These are phyloP conservation scores for Haliclystus octoradiatus DNA, from an alignment of 30 jellyfish, hydroid and myxozoan species.

Conservation along the genomic window DNA sequence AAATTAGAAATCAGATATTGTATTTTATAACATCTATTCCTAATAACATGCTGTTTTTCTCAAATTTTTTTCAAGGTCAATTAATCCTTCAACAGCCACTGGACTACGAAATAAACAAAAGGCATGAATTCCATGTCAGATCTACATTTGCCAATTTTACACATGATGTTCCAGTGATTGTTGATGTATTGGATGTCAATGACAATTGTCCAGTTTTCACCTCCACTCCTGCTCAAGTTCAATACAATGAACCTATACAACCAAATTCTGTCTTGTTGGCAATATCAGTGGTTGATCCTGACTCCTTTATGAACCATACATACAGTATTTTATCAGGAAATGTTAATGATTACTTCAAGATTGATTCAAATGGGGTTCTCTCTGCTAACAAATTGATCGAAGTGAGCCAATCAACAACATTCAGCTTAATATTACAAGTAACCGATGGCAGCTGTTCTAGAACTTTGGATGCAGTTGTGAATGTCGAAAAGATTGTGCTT, in stretches of 20 bases:
- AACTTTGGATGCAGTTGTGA: constrained; percentile 9
- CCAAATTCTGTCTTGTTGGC: no score
- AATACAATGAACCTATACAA: no score
- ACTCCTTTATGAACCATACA: constrained; percentile 34
- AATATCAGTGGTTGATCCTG: constrained; percentile 40
- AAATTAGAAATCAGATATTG: no score
- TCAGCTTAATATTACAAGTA: constrained; percentile 18
- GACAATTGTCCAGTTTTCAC: constrained; percentile 31
- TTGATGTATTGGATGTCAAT: constrained; percentile 26
- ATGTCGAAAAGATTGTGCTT: constrained; percentile 23
- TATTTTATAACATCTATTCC: no score
- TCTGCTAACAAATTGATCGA: constrained; percentile 39
- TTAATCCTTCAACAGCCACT: constrained; percentile 21
- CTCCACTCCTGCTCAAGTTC: no score
- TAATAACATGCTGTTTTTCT: no score
- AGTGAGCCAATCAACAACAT: constrained; percentile 5
- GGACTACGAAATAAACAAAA: constrained; percentile 34
- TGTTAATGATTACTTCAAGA: constrained; percentile 34
- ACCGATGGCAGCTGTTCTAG: constrained; percentile 48
- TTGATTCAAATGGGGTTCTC: constrained; percentile 43
- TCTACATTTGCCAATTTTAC: constrained; percentile 20
- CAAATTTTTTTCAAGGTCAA: no score
- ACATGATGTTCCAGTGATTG: constrained; percentile 16
- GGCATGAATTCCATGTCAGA: constrained; percentile 49
- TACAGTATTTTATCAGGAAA: constrained; percentile 52